A percentile compares a stretch with the other conserved stretches of the same genome.
Conservation (phyloP, 2,797 vertebrate species). For the Notolepis coatsorum region DNA sequence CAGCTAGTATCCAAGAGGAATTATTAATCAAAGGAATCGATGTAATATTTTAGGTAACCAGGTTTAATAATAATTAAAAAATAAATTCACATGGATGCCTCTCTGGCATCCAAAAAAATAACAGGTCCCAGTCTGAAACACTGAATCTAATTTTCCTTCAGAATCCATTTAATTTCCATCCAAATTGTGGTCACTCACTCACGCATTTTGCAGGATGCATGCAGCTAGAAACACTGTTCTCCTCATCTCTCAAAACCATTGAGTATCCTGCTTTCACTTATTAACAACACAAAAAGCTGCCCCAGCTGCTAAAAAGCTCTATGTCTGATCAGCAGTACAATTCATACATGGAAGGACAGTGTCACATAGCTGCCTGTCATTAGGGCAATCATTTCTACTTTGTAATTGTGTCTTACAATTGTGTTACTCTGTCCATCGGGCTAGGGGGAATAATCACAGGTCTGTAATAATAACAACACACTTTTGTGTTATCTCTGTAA, state of each 20-base stretch:
- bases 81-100: slow-evolving; percentile 5
- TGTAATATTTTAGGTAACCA: slow-evolving; percentile 61
- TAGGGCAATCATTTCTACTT: slow-evolving; percentile 77
- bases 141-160: neutral
- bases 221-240: no score
- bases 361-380: slow-evolving; percentile 85
- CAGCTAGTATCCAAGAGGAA: slow-evolving; percentile 58
- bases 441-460: slow-evolving; percentile 83
- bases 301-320: no score
- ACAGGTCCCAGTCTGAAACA: slow-evolving; percentile 21
- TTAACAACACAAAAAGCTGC: no score
- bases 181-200: no score
- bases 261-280: no score
- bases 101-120: slow-evolving; percentile 10
- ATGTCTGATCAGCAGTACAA: slow-evolving; percentile 86
- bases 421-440: slow-evolving; percentile 83
- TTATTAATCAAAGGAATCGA: slow-evolving; percentile 68
- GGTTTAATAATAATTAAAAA: slow-evolving; percentile 33
- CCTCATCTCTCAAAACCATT: no score
- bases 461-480: slow-evolving; percentile 82
- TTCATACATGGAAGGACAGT: slow-evolving; percentile 84
- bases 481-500: slow-evolving; percentile 79
- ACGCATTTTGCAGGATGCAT: no score
- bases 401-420: slow-evolving; percentile 85
- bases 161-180: neutral